Conservation (phyloP, 2,113 vertebrate species). For the Stigmatopora nigra region DNA sequence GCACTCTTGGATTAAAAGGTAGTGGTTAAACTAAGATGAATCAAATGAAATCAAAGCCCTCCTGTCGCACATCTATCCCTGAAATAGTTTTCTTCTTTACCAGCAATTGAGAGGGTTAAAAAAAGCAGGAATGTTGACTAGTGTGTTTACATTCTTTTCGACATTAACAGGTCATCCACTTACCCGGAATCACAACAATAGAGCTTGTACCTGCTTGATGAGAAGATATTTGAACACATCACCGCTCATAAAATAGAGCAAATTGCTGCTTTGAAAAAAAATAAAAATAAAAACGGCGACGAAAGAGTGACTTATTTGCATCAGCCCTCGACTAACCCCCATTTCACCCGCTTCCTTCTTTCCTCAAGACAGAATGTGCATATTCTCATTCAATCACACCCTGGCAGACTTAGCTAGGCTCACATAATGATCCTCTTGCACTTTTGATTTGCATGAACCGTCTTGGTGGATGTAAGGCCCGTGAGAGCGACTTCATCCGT, state of each 20-base stretch:
- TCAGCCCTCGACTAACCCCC: conserved; percentile 12
- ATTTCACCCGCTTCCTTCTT: conserved; percentile 15
- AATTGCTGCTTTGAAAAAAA: conserved; percentile 34
- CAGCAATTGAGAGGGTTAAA: not conserved
- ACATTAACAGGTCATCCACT: not conserved
- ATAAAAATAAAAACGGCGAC: conserved; percentile 8
- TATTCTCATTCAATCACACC: conserved; percentile 45
- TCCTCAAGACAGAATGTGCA: conserved; percentile 24
- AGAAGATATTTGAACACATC: not conserved
- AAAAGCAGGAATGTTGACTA: not conserved
- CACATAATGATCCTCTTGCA: conserved; percentile 46
- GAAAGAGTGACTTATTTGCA: conserved; percentile 36
- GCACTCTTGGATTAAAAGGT: no score
- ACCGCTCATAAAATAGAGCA: conserved; percentile 30
- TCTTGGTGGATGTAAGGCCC: conserved; percentile 33
- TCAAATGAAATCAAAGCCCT: not conserved
- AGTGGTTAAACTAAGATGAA: not conserved
- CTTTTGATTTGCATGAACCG: conserved; percentile 53
- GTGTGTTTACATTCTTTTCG: not conserved
- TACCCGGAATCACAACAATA: not conserved
- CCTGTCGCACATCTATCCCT: not conserved
- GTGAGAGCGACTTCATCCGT: conserved; percentile 30
- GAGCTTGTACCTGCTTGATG: not conserved
- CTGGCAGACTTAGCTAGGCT: conserved; percentile 46
- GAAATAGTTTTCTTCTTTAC: not conserved